Percentiles rank a stretch among this genome's conserved stretches.
Evolutionary conservation across 2,888 invertebrate genomes (phyloP).

Genomic region (Spisula solida): DNA sequence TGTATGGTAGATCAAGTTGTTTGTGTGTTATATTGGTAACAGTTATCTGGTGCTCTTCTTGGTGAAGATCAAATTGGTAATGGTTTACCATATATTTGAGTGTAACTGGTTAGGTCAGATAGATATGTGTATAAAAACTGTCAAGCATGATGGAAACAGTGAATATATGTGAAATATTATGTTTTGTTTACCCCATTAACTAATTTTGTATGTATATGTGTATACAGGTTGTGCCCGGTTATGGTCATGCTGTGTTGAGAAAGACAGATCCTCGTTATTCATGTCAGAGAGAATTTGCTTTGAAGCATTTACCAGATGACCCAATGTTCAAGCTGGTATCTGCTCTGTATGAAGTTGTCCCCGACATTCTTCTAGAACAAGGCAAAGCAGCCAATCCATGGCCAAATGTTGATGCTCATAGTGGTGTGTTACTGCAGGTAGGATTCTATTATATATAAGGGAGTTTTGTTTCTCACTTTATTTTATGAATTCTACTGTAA

Average conservation of each 20-base stretch:
- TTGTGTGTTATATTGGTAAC: too few species aligned
- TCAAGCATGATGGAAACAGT: too few species aligned
- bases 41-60: too few species aligned
- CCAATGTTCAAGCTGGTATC: conserved; percentile 96
- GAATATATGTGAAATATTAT: too few species aligned
- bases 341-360: conserved; percentile 96
- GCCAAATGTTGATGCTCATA: conserved; percentile 99
- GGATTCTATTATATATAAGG: neutral
- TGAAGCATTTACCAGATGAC: conserved; percentile 97
- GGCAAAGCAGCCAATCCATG: conserved; percentile 99
- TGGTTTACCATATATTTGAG: too few species aligned
- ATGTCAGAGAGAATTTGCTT: conserved; percentile 97
- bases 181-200: too few species aligned
- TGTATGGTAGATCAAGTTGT: too few species aligned
- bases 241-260: conserved; percentile 97
- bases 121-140: too few species aligned
- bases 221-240: conserved; percentile 96
- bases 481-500: too few species aligned
- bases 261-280: conserved; percentile 97
- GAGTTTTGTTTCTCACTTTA: too few species aligned
- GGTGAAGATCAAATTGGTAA: too few species aligned
- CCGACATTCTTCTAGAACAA: conserved; percentile 95
- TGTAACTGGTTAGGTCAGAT: too few species aligned
- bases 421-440: conserved; percentile 96
- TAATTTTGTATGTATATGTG: neutral